Conservation (phyloP, 1,140 invertebrate species). For the Zaprionus ornatus region DNA sequence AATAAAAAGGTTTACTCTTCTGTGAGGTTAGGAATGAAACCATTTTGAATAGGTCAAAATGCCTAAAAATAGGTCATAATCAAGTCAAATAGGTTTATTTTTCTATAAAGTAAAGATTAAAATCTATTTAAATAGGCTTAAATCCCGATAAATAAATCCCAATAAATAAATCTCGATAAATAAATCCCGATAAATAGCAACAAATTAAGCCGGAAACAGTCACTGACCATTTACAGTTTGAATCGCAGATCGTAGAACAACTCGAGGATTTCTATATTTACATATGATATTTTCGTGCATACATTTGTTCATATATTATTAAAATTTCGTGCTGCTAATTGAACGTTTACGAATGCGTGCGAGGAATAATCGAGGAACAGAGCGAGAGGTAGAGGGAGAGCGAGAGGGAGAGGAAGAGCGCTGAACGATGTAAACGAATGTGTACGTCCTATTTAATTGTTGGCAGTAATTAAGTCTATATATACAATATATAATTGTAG, state of each 20-base stretch:
- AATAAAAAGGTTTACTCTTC: no score
- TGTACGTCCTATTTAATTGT: slow-evolving; percentile 3
- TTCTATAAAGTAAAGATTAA: no score
- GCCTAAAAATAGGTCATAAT: no score
- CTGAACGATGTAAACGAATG: slow-evolving; percentile 1
- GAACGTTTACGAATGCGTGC: not conserved
- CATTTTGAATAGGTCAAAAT: no score
- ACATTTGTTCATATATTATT: not conserved
- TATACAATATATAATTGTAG: not conserved
- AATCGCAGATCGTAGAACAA: not conserved
- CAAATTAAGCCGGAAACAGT: no score
- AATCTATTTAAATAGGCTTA: no score
- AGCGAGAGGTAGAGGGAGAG: not conserved
- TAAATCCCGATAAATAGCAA: no score
- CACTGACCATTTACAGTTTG: not conserved
- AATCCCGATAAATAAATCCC: no score
- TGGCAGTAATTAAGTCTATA: not conserved
- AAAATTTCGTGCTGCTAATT: slow-evolving; percentile 1
- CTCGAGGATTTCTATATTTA: not conserved
- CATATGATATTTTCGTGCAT: not conserved
- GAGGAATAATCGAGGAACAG: not conserved
- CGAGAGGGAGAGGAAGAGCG: not conserved
- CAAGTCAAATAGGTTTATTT: no score
- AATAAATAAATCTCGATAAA: no score
- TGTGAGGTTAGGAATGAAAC: no score